Base-by-base conservation (phyloP, 1,140 invertebrate genomes). In the Orussus abietinus region DNA sequence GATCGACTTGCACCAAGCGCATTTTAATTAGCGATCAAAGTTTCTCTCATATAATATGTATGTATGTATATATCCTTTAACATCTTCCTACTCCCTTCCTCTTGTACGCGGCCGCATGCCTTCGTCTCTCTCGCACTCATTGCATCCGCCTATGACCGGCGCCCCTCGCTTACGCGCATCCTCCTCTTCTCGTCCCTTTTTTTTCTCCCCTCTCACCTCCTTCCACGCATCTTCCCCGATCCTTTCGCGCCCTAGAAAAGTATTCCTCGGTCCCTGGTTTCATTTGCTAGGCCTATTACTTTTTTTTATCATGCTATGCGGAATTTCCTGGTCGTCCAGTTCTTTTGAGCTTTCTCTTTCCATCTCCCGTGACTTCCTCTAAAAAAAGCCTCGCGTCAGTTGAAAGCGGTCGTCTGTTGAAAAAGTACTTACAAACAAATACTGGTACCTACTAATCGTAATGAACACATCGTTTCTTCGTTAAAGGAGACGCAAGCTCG, bases 371-470 rank as follows among this genome's bases (percentile, higher is more conserved):
- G 30, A 21, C 35, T 34, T 39, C 29, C 10, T 2, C 10, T 28
- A 28, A 28, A 28, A 28, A 28, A 28, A n/a, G n/a, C n/a, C n/a
- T n/a, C n/a, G n/a, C n/a, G n/a, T n/a, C n/a, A n/a, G n/a, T n/a
- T n/a, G n/a, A n/a, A n/a, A n/a, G n/a, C n/a, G n/a, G n/a, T 33
- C 30, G 34, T 33, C 22, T n/a, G 13, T 36, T 41, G 51, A 44
- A 55, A 59, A 62, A 61, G 46, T 44, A 42, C 26, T 32, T 53
- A 54, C 46, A 65, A 62, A 56, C 45, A 52, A 64, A 65, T 65
- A 67, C 62, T 66, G 62, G 58, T 62, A 56, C 44, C 57, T 64
- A 62, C 46, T 57, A 57, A 55, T 57, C n/a, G 40, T 65, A 65
- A 62, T 66, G 64, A 66, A 66, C 64, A 66, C 64, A 66, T 63